Evolutionary conservation across 1,140 invertebrate species (phyloP).

Genomic region (Lasioglossum albipes): DNA sequence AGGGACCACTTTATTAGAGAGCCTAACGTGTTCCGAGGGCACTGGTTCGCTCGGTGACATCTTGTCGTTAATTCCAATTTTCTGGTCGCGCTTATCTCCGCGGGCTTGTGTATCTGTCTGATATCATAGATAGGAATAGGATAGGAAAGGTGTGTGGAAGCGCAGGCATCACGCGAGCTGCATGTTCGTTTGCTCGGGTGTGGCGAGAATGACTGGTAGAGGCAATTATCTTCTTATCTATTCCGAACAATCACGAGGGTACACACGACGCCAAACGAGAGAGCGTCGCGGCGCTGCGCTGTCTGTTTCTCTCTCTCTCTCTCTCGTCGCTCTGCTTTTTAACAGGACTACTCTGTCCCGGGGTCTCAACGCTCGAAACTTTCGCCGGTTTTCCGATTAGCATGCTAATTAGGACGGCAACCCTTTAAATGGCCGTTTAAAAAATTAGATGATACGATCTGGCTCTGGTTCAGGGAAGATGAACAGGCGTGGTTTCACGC

Average conservation of each 20-base stretch:
- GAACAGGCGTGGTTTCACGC: constrained; percentile 30
- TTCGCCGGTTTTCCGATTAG: constrained; percentile 54
- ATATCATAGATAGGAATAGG: constrained; percentile 39
- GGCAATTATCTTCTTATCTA: constrained; percentile 68
- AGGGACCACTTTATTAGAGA: no score
- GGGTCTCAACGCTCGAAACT: constrained; percentile 41
- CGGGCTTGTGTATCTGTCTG: constrained; percentile 15
- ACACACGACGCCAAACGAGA: constrained; percentile 21
- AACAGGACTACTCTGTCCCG: background rate
- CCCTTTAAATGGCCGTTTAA: constrained; percentile 68
- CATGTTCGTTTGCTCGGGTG: constrained; percentile 62
- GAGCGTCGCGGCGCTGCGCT: constrained; percentile 3
- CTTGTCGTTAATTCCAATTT: constrained; percentile 33
- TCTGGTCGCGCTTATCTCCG: constrained; percentile 3
- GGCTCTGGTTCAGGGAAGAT: constrained; percentile 44
- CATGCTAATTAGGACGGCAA: constrained; percentile 56
- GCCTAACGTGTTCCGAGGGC: background rate
- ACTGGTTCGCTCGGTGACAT: background rate
- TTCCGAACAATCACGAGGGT: constrained; percentile 29
- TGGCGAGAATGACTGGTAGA: constrained; percentile 61
- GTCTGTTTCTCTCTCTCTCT: constrained; percentile 4
- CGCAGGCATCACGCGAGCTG: constrained; percentile 60
- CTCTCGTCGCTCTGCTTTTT: constrained; percentile 52
- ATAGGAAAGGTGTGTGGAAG: constrained; percentile 58
- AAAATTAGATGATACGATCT: constrained; percentile 54